Evolutionary conservation across 2,797 vertebrate species (phyloP), one percentile per base, ranked within the genome.

Genomic region (Muraenolepis orangiensis): DNA sequence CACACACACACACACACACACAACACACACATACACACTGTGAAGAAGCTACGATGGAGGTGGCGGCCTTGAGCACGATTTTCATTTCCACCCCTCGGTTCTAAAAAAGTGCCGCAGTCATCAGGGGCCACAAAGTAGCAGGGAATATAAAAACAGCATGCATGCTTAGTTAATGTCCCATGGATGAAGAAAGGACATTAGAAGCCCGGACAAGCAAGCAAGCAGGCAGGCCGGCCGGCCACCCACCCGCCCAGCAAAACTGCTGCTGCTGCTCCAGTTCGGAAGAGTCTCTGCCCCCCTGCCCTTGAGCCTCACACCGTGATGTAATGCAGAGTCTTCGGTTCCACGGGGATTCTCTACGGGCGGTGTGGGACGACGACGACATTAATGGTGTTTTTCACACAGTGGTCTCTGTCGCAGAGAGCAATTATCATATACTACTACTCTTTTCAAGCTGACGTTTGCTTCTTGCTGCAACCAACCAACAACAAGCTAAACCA

Each of bases 241-340:
- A 85, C 69, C n/a, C n/a, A n/a, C n/a, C n/a, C n/a, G n/a, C n/a
- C n/a, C n/a, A n/a, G n/a, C n/a, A n/a, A n/a, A n/a, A n/a, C n/a
- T n/a, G n/a, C n/a, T n/a, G n/a, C n/a, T 88, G 88, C 90, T 86
- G 90, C 82, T 84, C 72, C 87, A n/a, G 46, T n/a, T 57, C n/a
- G 20, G 46, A 57, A 8, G n/a, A 8, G 20, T n/a, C 20, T 57
- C 46, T n/a, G 20, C 46, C 46, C 32, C 32, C 32, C 46, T n/a
- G 46, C 20, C 46, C 46, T 57, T 8, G 12, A 20, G 46, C 46
- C 46, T 57, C 46, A 8, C 20, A 7, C 20, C 1, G 46, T n/a
- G 46, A n/a, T 57, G 46, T 57, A 57, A 57, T 10, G 20, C 46
- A 1, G 36, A 38, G 20, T 2, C 46, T 57, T 57, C 46, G 46